Conservation (phyloP, 1,140 invertebrate species). For the Drosophila kikkawai region DNA sequence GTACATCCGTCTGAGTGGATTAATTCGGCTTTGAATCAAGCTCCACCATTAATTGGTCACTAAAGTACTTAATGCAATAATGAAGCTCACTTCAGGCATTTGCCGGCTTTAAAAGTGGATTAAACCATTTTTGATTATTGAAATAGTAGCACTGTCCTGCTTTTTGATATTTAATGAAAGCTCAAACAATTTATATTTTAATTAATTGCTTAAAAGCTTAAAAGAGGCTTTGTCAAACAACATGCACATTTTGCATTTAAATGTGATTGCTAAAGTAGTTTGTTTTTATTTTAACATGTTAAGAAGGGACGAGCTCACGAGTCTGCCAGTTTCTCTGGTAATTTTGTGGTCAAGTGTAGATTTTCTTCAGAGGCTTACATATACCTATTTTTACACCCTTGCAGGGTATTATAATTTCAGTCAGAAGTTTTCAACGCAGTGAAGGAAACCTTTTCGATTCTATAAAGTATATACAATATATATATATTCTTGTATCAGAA, state of each 20-base stretch:
- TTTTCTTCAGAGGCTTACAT: no score
- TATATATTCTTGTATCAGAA: no score
- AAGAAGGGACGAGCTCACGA: no score
- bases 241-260: neutral
- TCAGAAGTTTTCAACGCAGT: no score
- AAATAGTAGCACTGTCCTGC: slow-evolving; percentile 5
- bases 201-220: slow-evolving; percentile 5
- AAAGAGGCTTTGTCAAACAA: neutral
- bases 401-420: no score
- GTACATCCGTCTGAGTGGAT: slow-evolving; percentile 15
- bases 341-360: no score
- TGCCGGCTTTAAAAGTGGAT: neutral
- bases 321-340: no score
- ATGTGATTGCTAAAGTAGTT: neutral
- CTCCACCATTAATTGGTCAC: slow-evolving; percentile 30
- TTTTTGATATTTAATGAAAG: neutral
- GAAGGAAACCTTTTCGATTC: no score
- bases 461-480: no score
- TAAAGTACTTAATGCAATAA: slow-evolving; percentile 38
- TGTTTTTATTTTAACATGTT: neutral
- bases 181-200: slow-evolving; percentile 4
- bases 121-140: slow-evolving; percentile 15
- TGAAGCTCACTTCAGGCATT: slow-evolving; percentile 12
- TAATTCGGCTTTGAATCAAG: slow-evolving; percentile 18
- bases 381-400: no score